Evolutionary conservation across 2,113 vertebrate genomes (phyloP), one percentile per base, ranked within the genome.

Genomic region (Silurus meridionalis): DNA sequence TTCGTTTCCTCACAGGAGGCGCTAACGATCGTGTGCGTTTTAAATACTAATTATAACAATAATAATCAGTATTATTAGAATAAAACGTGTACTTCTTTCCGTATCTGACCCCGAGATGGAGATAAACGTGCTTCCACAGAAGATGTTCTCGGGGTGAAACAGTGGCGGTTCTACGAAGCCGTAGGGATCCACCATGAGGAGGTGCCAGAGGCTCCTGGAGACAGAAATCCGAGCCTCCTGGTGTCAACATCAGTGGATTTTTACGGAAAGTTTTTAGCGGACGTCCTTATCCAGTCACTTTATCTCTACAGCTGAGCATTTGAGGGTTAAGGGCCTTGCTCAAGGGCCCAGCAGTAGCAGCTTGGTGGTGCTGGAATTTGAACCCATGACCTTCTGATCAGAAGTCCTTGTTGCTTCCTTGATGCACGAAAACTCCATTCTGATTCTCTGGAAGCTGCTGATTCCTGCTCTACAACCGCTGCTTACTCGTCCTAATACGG

Each of bases 91-190:
- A 13, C 72, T 55, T 53, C 5, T 58, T 13, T 84, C 87, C 61
- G 61, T 21, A 37, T 81, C 82, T 84, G 88, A 83, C 83, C 86
- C 57, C 25, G 25, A n/a, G 46, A 79, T 69, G 83, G 67, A 85
- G 79, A 79, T 67, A 82, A 67, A 74, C 37, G 72, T 74, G 75
- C 81, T 37, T 37, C 37, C 37, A 37, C 37, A 37, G 64, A 55
- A 15, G 28, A 81, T 77, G 83, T 61, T 84, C 74, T 89, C 79
- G 63, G 60, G 72, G 52, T n/a, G 64, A n/a, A 72, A 75, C 25
- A 37, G 55, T 37, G 78, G 78, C 28, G 57, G 78, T 46, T 80
- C 57, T 37, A 79, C 53, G 77, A 58, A 55, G 10, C 23, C 17
- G 21, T 1, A 2, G 48, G 48, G 11, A 8, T 75, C 48, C 48